phyloP scores from a whole-genome alignment of 2,888 invertebrate genomes.

The Drosophila phalerata region DNA sequence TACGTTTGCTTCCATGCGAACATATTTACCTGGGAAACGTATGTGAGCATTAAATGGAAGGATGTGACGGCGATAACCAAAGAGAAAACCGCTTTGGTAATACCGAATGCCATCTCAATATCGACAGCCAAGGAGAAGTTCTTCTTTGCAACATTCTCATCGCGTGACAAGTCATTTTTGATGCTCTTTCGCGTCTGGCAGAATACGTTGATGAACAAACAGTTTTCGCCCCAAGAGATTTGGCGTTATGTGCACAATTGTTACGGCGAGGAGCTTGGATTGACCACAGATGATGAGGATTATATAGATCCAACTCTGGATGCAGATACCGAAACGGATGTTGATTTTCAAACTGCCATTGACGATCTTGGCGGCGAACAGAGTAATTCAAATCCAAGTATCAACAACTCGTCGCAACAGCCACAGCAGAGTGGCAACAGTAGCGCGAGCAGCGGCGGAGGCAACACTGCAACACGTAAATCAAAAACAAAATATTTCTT shows the following conservation, averaged over 20 bases:
- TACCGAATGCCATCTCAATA: slow-evolving; percentile 98
- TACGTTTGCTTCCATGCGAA: slow-evolving; percentile 99
- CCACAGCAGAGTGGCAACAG: slow-evolving; percentile 73
- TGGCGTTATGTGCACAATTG: slow-evolving; percentile 97
- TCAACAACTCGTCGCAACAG: slow-evolving; percentile 42
- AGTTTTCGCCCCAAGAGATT: slow-evolving; percentile 92
- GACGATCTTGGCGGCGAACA: slow-evolving; percentile 74
- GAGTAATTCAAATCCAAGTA: slow-evolving; percentile 50
- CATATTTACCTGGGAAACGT: slow-evolving; percentile 98
- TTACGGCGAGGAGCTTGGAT: slow-evolving; percentile 97
- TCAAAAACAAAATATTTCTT: slow-evolving; percentile 77
- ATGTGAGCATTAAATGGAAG: slow-evolving; percentile 93
- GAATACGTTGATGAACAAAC: slow-evolving; percentile 96
- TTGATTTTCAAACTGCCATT: slow-evolving; percentile 74
- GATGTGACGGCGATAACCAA: slow-evolving; percentile 97
- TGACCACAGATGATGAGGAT: slow-evolving; percentile 97
- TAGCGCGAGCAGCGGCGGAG: slow-evolving; percentile 76
- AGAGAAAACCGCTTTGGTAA: slow-evolving; percentile 96
- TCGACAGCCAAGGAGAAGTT: slow-evolving; percentile 93
- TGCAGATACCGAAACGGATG: slow-evolving; percentile 67
- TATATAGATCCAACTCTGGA: slow-evolving; percentile 88
- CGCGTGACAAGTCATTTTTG: slow-evolving; percentile 97
- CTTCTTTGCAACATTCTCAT: slow-evolving; percentile 97
- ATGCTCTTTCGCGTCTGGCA: slow-evolving; percentile 99
- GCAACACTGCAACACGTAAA: slow-evolving; percentile 60